Percentiles rank a stretch among this genome's conserved stretches.
These are phyloP conservation scores for Tichodroma muraria DNA, from an alignment of 2,113 vertebrate species.

Conservation along the genomic window DNA sequence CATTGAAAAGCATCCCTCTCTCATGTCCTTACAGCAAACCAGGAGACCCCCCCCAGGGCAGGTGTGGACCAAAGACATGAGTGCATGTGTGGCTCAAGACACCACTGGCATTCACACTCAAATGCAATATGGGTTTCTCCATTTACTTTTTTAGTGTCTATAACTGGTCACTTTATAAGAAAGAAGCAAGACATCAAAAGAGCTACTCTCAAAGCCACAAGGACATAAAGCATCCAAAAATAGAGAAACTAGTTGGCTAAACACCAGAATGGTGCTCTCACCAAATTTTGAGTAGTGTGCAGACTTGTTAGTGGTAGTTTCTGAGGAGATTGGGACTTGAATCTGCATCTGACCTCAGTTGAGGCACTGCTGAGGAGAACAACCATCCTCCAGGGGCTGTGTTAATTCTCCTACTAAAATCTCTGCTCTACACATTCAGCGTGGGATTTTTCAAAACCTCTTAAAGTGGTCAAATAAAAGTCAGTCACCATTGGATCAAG, in stretches of 20 bases:
- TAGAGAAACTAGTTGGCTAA: neutral
- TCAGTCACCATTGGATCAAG: neutral
- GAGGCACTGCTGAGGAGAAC: neutral
- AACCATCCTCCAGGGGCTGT: neutral
- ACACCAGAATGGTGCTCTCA: neutral
- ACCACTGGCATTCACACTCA: neutral
- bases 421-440: neutral
- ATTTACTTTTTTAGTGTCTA: neutral
- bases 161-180: neutral
- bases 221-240: neutral
- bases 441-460: neutral
- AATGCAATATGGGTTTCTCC: neutral
- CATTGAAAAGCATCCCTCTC: neutral
- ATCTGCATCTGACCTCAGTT: neutral
- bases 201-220: neutral
- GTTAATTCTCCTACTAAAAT: neutral
- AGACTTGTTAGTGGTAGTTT: neutral
- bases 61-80: accelerated
- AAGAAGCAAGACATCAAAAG: neutral
- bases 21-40: accelerated
- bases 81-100: neutral
- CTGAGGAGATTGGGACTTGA: neutral
- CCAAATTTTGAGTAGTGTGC: neutral
- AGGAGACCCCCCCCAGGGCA: accelerated
- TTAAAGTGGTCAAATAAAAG: conserved; percentile 15